phyloP scores from a whole-genome alignment of 1,140 invertebrate genomes.

The Achatina immaculata region DNA sequence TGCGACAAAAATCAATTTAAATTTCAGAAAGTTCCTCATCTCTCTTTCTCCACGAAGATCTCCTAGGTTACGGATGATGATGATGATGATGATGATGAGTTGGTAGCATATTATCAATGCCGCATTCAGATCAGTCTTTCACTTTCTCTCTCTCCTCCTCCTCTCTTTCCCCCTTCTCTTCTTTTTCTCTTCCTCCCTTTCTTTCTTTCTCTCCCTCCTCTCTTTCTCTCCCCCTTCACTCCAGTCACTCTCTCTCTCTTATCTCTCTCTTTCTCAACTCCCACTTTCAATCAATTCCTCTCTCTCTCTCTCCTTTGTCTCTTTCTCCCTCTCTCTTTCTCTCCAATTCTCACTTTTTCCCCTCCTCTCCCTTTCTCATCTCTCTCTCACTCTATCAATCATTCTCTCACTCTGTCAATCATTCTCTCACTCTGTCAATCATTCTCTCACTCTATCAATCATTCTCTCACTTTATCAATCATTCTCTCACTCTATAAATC shows the following conservation, averaged over 20 bases:
- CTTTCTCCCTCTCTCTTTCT: neutral
- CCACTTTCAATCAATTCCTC: neutral
- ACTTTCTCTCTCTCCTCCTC: neutral
- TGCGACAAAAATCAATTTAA: no score
- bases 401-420: no score
- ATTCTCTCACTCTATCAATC: no score
- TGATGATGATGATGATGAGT: no score
- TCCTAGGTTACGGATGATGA: no score
- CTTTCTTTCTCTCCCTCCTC: neutral
- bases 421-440: no score
- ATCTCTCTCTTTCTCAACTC: neutral
- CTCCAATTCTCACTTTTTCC: neutral
- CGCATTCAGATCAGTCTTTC: neutral
- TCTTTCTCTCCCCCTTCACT: neutral
- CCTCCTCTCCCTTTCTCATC: neutral
- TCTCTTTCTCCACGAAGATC: conserved; percentile 3
- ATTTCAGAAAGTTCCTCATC: neutral
- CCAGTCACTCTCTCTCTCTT: neutral
- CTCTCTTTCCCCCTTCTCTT: neutral
- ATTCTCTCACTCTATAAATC: neutral
- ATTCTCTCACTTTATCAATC: neutral
- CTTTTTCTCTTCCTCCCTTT: neutral
- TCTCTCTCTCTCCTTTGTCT: conserved; percentile 4
- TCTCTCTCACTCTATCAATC: conserved; percentile 8
- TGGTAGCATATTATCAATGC: neutral